These are phyloP conservation scores for Diachasma alloeum DNA, from an alignment of 1,140 invertebrate species.

Conservation along the genomic window DNA sequence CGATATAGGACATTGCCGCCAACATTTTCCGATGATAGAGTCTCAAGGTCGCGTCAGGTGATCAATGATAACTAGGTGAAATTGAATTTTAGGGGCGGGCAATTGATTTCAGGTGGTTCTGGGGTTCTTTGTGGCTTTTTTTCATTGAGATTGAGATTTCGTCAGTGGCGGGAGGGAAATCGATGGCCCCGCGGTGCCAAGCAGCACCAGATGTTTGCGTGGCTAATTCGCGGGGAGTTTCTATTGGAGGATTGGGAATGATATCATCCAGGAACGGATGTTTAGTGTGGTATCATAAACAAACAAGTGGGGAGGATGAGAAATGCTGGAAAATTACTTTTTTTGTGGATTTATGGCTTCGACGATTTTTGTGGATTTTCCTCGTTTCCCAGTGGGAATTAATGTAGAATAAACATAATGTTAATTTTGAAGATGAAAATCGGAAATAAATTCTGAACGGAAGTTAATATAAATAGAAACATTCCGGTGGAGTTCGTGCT, in stretches of 20 bases:
- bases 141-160: neutral
- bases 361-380: too few relatives aligned
- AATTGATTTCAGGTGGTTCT: too few relatives aligned
- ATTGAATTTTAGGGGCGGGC: neutral
- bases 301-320: neutral
- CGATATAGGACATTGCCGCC: constrained; percentile 44
- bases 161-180: neutral
- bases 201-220: constrained; percentile 36
- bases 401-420: too few relatives aligned
- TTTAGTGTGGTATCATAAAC: neutral
- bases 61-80: neutral
- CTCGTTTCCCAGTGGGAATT: too few relatives aligned
- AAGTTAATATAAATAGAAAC: too few relatives aligned
- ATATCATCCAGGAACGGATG: constrained; percentile 42
- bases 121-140: neutral
- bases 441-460: too few relatives aligned
- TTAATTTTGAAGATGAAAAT: too few relatives aligned
- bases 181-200: neutral
- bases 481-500: too few relatives aligned
- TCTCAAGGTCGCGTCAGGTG: neutral
- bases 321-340: neutral
- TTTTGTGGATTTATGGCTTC: too few relatives aligned
- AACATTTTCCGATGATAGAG: neutral
- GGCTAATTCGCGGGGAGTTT: constrained; percentile 33
- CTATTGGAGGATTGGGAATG: constrained; percentile 40